Evolutionary conservation across 2,797 vertebrate species (phyloP), one percentile per base, ranked within the genome.

Genomic region (Intellagama lesueurii): DNA sequence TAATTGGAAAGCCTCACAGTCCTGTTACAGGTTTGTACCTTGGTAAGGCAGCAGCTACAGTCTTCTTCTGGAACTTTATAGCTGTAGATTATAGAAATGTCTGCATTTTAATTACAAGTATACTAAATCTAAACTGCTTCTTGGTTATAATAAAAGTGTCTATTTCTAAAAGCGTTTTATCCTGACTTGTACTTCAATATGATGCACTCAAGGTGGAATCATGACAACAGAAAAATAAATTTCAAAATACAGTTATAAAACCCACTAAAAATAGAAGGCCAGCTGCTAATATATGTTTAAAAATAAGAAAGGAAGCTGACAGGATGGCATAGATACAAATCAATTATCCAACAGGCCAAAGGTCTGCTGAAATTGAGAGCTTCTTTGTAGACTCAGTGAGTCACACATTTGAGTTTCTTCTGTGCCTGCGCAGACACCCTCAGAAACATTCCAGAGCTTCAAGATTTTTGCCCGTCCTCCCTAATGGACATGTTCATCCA

Each of bases 1-100:
- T 99, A 92, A 99, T 99, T 91, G 99, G 99, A 87, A 99, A 99
- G 95, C 99, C 99, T 56, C 99, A 99, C 92, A 99, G 99, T 95
- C 99, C 99, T 44, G 98, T 99, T 91, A 99, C 98, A 94, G 98
- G 98, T 97, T 96, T 98, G 95, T 99, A 99, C 96, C 97, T 98
- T 84, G 98, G 98, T 99, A 97, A 98, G 98, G 96, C 73, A 87
- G 92, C 95, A 91, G 73, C 91, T 92, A 87, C 49, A 92, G 81
- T 91, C 80, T 92, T 91, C 52, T 90, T 95, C 86, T 90, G 88
- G 90, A 90, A 32, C 40, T 92, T 94, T 92, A 84, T 87, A 92
- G 2, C 87, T 22, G 70, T 85, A 19, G 40, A 86, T 81, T 85
- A 85, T 32, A 88, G 77, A 88, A 88, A 81, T 69, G 16, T 3